Evolutionary conservation across 2,797 vertebrate species (phyloP), one percentile per base, ranked within the genome.

Genomic region (Delichon dasypus): DNA sequence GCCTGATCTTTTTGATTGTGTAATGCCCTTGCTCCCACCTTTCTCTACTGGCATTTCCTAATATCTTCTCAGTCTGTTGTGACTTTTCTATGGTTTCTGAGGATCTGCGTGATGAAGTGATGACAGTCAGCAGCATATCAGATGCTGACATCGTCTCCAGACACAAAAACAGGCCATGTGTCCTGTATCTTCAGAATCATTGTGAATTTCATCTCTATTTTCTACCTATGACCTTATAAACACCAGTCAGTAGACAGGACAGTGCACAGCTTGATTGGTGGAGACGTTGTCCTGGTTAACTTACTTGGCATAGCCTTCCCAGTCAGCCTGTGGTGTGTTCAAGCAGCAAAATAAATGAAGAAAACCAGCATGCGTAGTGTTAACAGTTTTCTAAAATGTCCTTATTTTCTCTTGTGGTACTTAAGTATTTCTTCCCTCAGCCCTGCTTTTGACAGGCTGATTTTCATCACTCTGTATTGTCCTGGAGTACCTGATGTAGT

Each of bases 21-120:
- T 65, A 62, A 58, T 0, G 0, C 8, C 20, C 17, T 82, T 0
- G 0, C 25, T 75, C 36, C 34, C 32, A 47, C 17, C 50, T 82
- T 86, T 84, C 66, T 42, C 13, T 44, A 5, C 21, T 30, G 48
- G 20, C 1, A 1, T 71, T 77, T 62, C 23, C 20, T 57, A 6
- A 3, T 19, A 19, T 44, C 40, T 82, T 2, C 0, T 64, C 36
- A 77, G 17, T 55, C 68, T 90, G 53, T 34, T 10, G 1, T 1
- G 1, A 9, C 23, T 92, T 83, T 90, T 79, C 15, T 29, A 0
- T 67, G 29, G 57, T n/a, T 88, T 51, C 68, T 48, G 38, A 76
- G 62, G 71, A 65, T 68, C 58, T 72, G 30, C 0, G 0, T 57
- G 71, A 85, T 71, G 53, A 91, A 68, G 85, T 65, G 55, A 25